Conservation (phyloP, 2,888 invertebrate genomes). For the Dicyrtoma fusca region DNA sequence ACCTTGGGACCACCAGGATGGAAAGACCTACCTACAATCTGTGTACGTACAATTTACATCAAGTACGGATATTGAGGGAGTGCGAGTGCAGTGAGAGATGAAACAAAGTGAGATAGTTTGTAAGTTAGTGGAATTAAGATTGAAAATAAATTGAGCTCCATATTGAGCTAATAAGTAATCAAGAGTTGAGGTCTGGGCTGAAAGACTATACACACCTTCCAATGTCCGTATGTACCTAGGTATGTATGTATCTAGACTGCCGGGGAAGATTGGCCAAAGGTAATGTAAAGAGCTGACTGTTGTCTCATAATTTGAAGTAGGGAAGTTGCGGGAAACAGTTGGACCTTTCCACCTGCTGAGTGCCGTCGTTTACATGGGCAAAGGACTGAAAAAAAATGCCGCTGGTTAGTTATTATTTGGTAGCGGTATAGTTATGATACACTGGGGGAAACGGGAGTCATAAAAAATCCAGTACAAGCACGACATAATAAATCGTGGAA, state of each 20-base stretch:
- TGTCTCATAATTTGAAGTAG: conserved; percentile 24
- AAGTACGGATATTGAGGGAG: neutral
- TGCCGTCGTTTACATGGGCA: conserved; percentile 11
- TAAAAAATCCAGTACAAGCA: conserved; percentile 11
- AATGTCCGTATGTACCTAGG: too few species aligned
- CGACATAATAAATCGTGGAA: conserved; percentile 16
- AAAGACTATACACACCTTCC: conserved; percentile 20
- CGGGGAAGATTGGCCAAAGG: too few species aligned
- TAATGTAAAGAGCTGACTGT: conserved; percentile 2
- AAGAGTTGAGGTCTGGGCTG: conserved; percentile 19
- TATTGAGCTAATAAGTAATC: conserved; percentile 26
- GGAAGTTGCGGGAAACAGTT: conserved; percentile 11
- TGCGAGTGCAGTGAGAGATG: neutral
- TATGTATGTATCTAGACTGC: too few species aligned
- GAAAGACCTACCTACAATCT: too few species aligned
- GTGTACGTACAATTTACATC: neutral
- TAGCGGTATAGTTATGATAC: neutral
- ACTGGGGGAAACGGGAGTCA: conserved; percentile 2
- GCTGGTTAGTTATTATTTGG: conserved; percentile 10
- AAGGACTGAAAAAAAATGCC: conserved; percentile 9
- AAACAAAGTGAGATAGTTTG: too few species aligned
- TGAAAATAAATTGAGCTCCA: conserved; percentile 30
- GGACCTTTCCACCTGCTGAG: conserved; percentile 19
- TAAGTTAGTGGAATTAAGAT: conserved; percentile 19
- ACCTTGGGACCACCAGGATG: conserved; percentile 20